Evolutionary conservation across 2,888 invertebrate genomes (phyloP).

Genomic region (Trichacis sp.): DNA sequence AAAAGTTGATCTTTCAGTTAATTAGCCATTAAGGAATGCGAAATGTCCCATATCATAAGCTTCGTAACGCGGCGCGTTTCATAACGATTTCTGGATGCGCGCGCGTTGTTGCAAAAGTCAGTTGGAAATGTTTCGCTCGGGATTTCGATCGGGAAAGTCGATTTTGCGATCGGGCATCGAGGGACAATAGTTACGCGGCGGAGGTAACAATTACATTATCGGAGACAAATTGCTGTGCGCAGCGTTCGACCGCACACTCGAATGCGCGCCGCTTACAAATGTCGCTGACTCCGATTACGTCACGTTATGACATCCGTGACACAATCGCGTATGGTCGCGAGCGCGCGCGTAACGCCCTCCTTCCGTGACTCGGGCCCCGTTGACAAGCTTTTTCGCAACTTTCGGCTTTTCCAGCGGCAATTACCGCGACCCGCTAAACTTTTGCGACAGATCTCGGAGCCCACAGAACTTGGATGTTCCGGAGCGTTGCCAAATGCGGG

Average conservation of each 20-base stretch:
- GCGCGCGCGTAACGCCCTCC: constrained; percentile 60
- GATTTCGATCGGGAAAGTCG: too few relatives aligned
- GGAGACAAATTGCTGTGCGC: constrained; percentile 58
- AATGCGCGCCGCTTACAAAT: constrained; percentile 58
- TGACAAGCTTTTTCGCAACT: constrained; percentile 54
- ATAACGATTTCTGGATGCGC: constrained; percentile 1
- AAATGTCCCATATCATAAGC: not conserved
- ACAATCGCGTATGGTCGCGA: constrained; percentile 53
- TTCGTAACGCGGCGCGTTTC: not conserved
- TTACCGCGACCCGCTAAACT: constrained; percentile 32
- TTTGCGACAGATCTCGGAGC: constrained; percentile 37
- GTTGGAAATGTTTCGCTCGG: not conserved
- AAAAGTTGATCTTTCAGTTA: not conserved
- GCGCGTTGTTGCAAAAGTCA: not conserved
- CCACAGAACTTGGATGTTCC: not conserved
- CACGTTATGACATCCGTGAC: constrained; percentile 67
- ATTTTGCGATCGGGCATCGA: constrained; percentile 4
- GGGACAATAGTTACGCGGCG: constrained; percentile 46
- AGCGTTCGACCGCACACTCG: constrained; percentile 44
- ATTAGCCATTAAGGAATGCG: constrained; percentile 1
- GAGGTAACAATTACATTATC: constrained; percentile 52
- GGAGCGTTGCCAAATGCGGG: not conserved
- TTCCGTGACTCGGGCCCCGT: constrained; percentile 48
- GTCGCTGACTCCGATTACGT: constrained; percentile 57
- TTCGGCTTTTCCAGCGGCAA: constrained; percentile 49